Evolutionary conservation across 2,888 invertebrate species (phyloP), one percentile per base, ranked within the genome.

Genomic region (Podabrus alpinus): DNA sequence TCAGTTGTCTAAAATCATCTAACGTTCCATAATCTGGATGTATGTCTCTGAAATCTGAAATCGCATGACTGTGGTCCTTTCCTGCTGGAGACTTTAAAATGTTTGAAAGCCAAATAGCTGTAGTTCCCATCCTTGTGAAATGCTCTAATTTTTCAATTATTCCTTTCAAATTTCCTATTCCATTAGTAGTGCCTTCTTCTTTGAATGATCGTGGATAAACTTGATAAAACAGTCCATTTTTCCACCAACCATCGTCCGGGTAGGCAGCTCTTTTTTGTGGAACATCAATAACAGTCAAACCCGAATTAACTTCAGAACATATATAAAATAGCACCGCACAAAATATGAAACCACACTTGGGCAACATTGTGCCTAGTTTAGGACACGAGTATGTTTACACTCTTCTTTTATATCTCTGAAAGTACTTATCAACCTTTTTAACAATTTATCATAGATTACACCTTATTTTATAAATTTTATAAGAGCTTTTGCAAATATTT

Each of bases 21-120:
- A 97, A 94, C 85, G 90, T 93, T 0, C 97, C 96, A 83, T 93
- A 96, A 70, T 91, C 90, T 0, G 91, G 86, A 80, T 95, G 93
- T 25, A 97, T 91, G 16, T 90, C 89, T 71, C 88, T 91, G 86
- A 93, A 96, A 87, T 96, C 90, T 21, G 93, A 91, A 80, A 97
- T 93, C 84, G 97, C 97, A 81, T 97, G 96, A 0, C 97, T 97
- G 84, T 94, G 94, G 87, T 97, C 97, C 0, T 91, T 89, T 93
- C 95, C 94, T 0, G 96, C 94, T 0, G 96, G 96, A 0, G 95
- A 95, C 71, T 89, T 88, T 86, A 93, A 95, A 81, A 97, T 93
- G 0, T 97, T 96, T 0, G 95, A 95, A 74, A 97, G 87, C 95
- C 96, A 96, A 72, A 94, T 90, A 0, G 93, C 93, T 9, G 91